Conservation (phyloP, 2,888 invertebrate genomes). For the Volucella zonaria region DNA sequence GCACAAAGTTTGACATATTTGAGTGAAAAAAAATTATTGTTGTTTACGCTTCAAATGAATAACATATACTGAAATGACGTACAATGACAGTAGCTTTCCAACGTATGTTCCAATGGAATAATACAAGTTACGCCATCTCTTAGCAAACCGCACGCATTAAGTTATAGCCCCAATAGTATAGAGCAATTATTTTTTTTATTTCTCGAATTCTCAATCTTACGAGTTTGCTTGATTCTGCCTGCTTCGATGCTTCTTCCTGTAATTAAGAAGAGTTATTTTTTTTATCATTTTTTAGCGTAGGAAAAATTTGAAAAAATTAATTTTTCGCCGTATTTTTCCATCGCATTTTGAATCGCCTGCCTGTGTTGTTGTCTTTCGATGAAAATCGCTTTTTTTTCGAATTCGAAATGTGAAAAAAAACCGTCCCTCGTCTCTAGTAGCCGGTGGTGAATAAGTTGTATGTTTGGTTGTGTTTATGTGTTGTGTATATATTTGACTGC, state of each 20-base stretch:
- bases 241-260: constrained; percentile 8
- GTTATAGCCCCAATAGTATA: no score
- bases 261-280: constrained; percentile 8
- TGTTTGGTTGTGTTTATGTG: constrained; percentile 15
- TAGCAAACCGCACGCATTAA: no score
- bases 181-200: no score
- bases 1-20: no score
- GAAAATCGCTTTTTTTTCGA: constrained; percentile 54
- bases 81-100: no score
- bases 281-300: background rate
- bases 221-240: no score
- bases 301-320: constrained; percentile 7
- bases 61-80: no score
- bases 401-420: constrained; percentile 38
- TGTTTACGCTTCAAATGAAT: no score
- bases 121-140: no score
- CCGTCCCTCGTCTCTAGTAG: constrained; percentile 14
- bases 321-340: constrained; percentile 59
- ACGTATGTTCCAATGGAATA: no score
- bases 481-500: constrained; percentile 15
- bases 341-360: constrained; percentile 64
- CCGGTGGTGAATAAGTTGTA: background rate
- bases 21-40: no score
- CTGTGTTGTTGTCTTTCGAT: constrained; percentile 63
- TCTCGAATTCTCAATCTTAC: background rate